Evolutionary conservation across 2,113 vertebrate genomes (phyloP).

Genomic region (Protobothrops flavoviridis): DNA sequence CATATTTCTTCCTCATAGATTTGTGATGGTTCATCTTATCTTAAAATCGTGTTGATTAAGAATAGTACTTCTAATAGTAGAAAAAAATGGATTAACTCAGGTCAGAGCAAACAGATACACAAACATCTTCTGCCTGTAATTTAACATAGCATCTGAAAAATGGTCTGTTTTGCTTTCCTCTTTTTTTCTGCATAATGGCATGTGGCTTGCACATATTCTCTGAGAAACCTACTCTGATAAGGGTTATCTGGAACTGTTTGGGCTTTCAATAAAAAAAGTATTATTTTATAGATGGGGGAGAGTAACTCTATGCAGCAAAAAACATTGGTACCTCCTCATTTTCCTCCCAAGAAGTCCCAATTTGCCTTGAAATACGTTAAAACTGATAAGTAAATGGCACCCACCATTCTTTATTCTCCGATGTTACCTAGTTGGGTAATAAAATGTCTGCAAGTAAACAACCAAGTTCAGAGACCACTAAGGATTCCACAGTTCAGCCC

Average conservation of each 20-base stretch:
- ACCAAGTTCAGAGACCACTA: too few species aligned
- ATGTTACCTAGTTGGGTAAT: too few species aligned
- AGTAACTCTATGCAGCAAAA: not conserved
- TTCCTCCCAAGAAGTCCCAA: too few species aligned
- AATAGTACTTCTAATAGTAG: not conserved
- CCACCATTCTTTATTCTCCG: too few species aligned
- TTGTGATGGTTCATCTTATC: not conserved
- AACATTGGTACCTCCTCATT: too few species aligned
- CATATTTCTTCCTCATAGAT: not conserved
- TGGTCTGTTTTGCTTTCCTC: not conserved
- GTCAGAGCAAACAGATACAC: constrained; percentile 5
- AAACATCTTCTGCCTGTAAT: constrained; percentile 3
- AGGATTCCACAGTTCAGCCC: too few species aligned
- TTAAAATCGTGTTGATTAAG: not conserved
- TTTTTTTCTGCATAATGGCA: constrained; percentile 1
- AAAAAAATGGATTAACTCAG: not conserved
- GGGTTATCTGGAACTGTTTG: not conserved
- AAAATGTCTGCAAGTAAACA: too few species aligned
- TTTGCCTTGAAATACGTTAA: too few species aligned
- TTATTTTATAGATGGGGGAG: not conserved
- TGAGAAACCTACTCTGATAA: not conserved
- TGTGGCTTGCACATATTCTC: not conserved
- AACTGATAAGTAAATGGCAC: too few species aligned
- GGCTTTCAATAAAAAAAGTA: not conserved
- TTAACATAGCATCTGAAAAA: constrained; percentile 9